Evolutionary conservation across 1,140 invertebrate species (phyloP), one percentile per base, ranked within the genome.

Genomic region (Sycophaga agraensis): DNA sequence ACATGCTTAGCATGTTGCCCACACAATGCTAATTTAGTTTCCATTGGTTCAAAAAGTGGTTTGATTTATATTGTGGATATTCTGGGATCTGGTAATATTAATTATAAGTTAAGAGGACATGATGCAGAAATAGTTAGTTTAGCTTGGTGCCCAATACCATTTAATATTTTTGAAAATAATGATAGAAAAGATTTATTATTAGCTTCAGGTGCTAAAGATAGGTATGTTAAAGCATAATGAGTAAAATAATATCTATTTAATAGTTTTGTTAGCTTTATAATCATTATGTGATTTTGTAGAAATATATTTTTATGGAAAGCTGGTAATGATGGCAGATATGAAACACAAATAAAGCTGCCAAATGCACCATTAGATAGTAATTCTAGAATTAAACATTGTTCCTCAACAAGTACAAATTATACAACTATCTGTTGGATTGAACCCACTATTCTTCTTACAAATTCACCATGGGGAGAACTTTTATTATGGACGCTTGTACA

Each of bases 101-200:
- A 87, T 17, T 87, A 88, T 57, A 87, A 86, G 80, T 73, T 91
- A 5, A 82, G 87, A 69, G 86, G 86, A 7, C 89, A 92, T 72
- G 85, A 91, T 75, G 82, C 84, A n/a, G 86, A 89, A 67, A 82
- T 92, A 42, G 73, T 85, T 7, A 87, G 85, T 64, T 64, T 92
- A 22, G 84, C 85, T 28, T 92, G 90, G 90, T 91, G 89, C 79
- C 90, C 90, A 12, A 73, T 78, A 19, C 73, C 82, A 34, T 64
- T 76, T 28, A 85, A 84, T 76, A 69, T 86, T 48, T 70, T 86
- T 22, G 21, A 63, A 39, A 68, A 65, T 39, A 63, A 60, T 59
- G 48, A 66, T 16, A 60, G 67, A 26, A 77, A 72, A 65, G 82
- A 83, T 59, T 75, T 77, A 46, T 67, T 86, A 19, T 71, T 87